Evolutionary conservation across 2,888 invertebrate genomes (phyloP).

Genomic region (Rhaphigaster nebulosa): DNA sequence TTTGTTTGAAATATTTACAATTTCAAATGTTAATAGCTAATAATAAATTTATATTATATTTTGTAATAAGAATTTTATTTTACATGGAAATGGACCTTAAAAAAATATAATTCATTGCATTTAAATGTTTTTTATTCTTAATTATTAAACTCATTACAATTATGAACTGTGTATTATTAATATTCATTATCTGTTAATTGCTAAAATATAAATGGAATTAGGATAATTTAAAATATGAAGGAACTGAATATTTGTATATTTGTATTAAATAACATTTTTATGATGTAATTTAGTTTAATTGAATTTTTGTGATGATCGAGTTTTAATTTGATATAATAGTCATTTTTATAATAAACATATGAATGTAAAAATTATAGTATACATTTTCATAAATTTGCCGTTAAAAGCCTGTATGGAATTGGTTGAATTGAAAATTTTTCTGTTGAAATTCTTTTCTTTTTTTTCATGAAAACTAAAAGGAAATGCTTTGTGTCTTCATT

Average conservation of each 20-base stretch:
- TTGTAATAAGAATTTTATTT: background rate
- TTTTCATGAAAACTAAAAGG: background rate
- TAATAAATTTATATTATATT: background rate
- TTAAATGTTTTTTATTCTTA: background rate
- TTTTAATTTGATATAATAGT: conserved; percentile 3
- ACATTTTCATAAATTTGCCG: background rate
- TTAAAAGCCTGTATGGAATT: background rate
- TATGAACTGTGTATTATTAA: background rate
- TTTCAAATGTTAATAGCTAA: background rate
- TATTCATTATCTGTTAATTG: background rate
- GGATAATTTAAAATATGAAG: conserved; percentile 4
- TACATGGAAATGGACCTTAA: background rate
- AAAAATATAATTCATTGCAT: background rate
- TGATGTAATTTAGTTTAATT: background rate
- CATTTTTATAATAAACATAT: background rate
- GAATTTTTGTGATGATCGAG: background rate
- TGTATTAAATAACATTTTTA: conserved; percentile 3
- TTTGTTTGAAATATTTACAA: background rate
- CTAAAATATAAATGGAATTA: background rate
- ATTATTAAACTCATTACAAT: background rate
- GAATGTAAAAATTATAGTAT: background rate
- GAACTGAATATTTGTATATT: conserved; percentile 40
- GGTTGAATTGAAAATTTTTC: background rate
- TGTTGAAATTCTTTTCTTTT: background rate
- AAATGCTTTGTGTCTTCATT: background rate